Evolutionary conservation across 1,140 invertebrate species (phyloP), one percentile per base, ranked within the genome.

Genomic region (Saxidomus purpurata): DNA sequence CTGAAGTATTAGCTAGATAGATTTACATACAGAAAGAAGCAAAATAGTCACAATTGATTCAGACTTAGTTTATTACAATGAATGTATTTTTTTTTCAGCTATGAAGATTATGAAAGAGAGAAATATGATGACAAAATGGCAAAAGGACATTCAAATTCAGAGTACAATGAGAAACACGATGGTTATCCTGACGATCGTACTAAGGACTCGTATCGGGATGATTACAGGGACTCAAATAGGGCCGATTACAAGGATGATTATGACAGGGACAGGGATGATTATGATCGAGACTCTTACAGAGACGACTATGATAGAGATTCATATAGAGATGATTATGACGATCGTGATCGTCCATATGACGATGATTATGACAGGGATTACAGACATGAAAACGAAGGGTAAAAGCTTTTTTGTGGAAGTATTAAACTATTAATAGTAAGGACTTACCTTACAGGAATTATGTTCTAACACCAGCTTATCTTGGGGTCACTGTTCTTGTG

Each of bases 311-410:
- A 85, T 74, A 2, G 67, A 15, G 83, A 85, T 34, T 61, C 25
- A 3, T 38, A 69, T 28, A n/a, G 43, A 4, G 81, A 84, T 49
- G 81, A 84, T 15, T 85, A 85, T 76, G 61, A 83, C 31, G 83
- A 85, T 85, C 22, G 43, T 19, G 83, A 84, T 49, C 61, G 55
- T 13, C 52, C 31, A 2, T 61, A 84, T 84, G 63, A 84, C 19
- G 63, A 84, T 38, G 59, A 17, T 69, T 47, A 38, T 49, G 81
- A 34, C 8, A 34, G 17, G 22, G 40, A 61, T 47, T 55, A 82
- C 61, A 82, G 25, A 59, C 47, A 22, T 17, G 52, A 82, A n/a
- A 67, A 43, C 25, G 49, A 40, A 9, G 47, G 52, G 80, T 63
- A 82, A 38, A 0, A 43, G 15, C 6, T 43, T 43, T 43, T 34